phyloP scores from a whole-genome alignment of 2,113 vertebrate genomes.

The Crotalus viridis region DNA sequence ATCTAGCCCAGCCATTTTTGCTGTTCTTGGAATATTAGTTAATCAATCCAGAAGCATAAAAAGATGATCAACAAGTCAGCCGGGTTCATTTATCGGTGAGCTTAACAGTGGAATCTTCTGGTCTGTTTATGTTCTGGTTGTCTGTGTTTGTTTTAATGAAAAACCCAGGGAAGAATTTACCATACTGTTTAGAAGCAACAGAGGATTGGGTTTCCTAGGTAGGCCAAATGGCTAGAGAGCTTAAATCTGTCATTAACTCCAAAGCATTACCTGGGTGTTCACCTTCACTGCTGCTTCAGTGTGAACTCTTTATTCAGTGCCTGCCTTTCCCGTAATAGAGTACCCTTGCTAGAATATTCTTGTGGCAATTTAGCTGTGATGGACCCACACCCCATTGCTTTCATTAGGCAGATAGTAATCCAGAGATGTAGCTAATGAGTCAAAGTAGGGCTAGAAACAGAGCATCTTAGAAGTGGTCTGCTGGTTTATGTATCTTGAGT shows the following conservation, averaged over 20 bases:
- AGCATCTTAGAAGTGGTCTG: neutral
- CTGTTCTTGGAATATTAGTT: neutral
- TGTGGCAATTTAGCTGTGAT: neutral
- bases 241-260: neutral
- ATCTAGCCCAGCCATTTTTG: neutral
- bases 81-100: neutral
- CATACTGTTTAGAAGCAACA: neutral
- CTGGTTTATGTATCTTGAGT: neutral
- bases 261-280: neutral
- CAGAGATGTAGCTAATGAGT: neutral
- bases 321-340: neutral
- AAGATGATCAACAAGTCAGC: neutral
- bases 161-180: neutral
- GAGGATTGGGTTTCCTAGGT: neutral
- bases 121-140: neutral
- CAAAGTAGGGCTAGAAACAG: neutral
- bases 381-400: neutral
- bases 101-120: neutral
- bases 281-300: neutral
- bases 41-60: neutral
- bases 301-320: neutral
- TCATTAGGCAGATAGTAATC: neutral
- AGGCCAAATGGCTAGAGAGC: neutral
- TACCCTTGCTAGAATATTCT: neutral
- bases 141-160: neutral